Conservation (phyloP, 2,888 invertebrate species). For the Heliothis peltigera region DNA sequence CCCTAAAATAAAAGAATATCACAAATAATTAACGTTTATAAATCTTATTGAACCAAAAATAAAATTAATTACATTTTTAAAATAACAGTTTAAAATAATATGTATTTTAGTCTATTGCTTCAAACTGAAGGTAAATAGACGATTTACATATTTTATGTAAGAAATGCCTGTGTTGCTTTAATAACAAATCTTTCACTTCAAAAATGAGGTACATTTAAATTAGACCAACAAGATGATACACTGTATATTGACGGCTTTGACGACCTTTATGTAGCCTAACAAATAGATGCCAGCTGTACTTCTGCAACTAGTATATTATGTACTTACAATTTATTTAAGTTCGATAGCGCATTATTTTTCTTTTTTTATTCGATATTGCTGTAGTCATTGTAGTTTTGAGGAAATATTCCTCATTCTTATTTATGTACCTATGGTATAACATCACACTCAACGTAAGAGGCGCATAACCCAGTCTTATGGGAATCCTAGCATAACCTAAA, state of each 20-base stretch:
- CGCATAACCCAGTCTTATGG: slow-evolving; percentile 23
- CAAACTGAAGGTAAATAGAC: slow-evolving; percentile 7
- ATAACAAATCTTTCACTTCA: slow-evolving; percentile 20
- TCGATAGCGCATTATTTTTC: slow-evolving; percentile 34
- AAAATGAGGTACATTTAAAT: slow-evolving; percentile 14
- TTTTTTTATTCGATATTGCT: slow-evolving; percentile 12
- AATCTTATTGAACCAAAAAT: slow-evolving; percentile 10
- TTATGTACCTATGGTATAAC: slow-evolving; percentile 32
- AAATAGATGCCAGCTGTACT: slow-evolving; percentile 36
- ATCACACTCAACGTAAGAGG: slow-evolving; percentile 42
- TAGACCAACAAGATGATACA: slow-evolving; percentile 18
- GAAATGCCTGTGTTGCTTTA: slow-evolving; percentile 19
- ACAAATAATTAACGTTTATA: slow-evolving; percentile 39
- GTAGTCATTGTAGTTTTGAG: slow-evolving; percentile 19
- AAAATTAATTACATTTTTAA: not conserved
- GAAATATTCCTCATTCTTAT: slow-evolving; percentile 25
- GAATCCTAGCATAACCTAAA: slow-evolving; percentile 34
- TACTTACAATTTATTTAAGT: slow-evolving; percentile 40
- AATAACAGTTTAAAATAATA: not conserved
- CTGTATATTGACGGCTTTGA: slow-evolving; percentile 39
- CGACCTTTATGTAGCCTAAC: slow-evolving; percentile 32
- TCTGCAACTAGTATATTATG: slow-evolving; percentile 39
- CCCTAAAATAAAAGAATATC: slow-evolving; percentile 56
- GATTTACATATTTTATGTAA: not conserved
- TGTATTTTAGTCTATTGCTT: slow-evolving; percentile 15